Evolutionary conservation across 2,888 invertebrate species (phyloP).

Genomic region (Beris chalybata): DNA sequence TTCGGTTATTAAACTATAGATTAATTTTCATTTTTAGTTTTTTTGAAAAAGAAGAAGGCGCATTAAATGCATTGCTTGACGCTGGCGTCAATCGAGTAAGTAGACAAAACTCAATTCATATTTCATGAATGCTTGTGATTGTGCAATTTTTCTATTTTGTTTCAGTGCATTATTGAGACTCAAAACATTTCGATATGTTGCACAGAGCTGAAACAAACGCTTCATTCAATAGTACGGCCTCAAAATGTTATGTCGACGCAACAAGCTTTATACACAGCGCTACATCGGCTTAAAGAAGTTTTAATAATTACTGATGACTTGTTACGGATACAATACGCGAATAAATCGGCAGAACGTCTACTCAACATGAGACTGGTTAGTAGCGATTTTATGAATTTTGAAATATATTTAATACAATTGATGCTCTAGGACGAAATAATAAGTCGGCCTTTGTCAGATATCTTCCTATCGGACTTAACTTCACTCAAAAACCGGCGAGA

Average conservation of each 20-base stretch:
- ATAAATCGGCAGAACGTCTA: conserved; percentile 81
- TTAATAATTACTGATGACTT: conserved; percentile 86
- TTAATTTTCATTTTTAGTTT: conserved; percentile 64
- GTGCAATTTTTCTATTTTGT: conserved; percentile 37
- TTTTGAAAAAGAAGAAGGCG: conserved; percentile 81
- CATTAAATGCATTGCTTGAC: conserved; percentile 74
- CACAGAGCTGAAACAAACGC: conserved; percentile 75
- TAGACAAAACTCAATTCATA: conserved; percentile 37
- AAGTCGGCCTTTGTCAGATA: conserved; percentile 54
- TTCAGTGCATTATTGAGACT: conserved; percentile 70
- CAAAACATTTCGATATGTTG: conserved; percentile 63
- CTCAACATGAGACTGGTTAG: conserved; percentile 68
- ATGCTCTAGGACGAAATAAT: conserved; percentile 53
- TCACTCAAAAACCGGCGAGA: conserved; percentile 69
- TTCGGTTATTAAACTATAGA: neutral
- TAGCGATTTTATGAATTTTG: neutral
- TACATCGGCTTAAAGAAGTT: conserved; percentile 83
- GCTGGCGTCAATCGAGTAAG: conserved; percentile 88
- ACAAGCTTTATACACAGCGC: conserved; percentile 77
- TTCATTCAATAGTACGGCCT: conserved; percentile 74
- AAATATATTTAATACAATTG: neutral
- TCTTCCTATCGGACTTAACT: conserved; percentile 55
- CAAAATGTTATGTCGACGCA: conserved; percentile 75
- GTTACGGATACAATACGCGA: conserved; percentile 84
- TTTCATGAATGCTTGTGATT: neutral